Conservation (phyloP, 2,113 vertebrate genomes). For the Uria aalge region DNA sequence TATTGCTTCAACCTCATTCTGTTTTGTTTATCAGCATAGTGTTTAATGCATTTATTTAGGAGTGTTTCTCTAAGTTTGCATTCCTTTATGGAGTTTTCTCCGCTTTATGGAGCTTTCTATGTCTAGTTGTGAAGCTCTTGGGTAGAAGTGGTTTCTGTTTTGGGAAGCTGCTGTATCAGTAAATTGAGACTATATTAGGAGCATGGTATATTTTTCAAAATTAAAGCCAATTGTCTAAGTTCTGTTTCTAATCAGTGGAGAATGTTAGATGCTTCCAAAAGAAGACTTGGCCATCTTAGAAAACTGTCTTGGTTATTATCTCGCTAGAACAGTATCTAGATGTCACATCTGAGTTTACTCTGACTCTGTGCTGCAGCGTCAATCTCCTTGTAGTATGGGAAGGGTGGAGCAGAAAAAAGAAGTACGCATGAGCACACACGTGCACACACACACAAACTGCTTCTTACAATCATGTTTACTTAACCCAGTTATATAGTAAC, state of each 20-base stretch:
- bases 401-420: not conserved
- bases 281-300: not conserved
- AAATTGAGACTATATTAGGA: not conserved
- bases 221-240: not conserved
- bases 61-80: not conserved
- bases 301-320: not conserved
- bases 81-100: not conserved
- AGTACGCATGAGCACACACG: not conserved
- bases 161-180: not conserved
- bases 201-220: not conserved
- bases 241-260: not conserved
- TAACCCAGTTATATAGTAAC: not conserved
- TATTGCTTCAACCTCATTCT: not conserved
- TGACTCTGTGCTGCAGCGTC: not conserved
- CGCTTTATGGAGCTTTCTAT: not conserved
- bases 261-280: not conserved
- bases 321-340: not conserved
- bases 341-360: not conserved
- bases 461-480: not conserved
- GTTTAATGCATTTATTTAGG: not conserved
- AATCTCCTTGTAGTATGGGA: not conserved
- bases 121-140: not conserved
- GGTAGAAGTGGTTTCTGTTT: not conserved
- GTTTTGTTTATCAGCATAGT: not conserved
- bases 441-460: not conserved